phyloP scores from a whole-genome alignment of 2,113 vertebrate genomes.

The Canis aureus region DNA sequence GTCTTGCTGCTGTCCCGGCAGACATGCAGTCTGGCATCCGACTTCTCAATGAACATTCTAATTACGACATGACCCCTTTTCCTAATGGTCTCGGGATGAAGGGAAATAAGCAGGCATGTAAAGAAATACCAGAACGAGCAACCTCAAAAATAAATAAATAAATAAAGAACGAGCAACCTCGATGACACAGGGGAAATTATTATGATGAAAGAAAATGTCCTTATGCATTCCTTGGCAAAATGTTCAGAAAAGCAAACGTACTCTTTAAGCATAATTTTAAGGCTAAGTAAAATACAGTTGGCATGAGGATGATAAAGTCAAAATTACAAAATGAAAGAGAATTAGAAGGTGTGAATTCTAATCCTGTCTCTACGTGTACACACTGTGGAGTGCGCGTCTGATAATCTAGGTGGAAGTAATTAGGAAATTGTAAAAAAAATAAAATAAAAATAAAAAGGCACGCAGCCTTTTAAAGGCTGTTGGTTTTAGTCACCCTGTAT shows the following conservation, averaged over 20 bases:
- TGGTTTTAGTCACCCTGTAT: slow-evolving; percentile 5
- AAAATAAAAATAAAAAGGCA: not conserved
- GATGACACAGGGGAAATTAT: not conserved
- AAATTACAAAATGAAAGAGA: slow-evolving; percentile 10
- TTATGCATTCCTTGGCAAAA: not conserved
- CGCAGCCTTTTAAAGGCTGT: not conserved
- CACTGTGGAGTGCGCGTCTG: not conserved
- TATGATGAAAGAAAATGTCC: not conserved
- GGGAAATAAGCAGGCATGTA: not conserved
- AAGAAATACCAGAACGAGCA: not conserved
- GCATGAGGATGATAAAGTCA: not conserved
- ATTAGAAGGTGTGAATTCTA: not conserved
- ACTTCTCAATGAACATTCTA: not conserved
- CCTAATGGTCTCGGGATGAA: not conserved
- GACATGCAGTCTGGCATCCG: slow-evolving; percentile 36
- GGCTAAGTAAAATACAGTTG: not conserved
- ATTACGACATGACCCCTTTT: not conserved
- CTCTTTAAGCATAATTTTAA: not conserved
- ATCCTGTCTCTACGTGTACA: not conserved
- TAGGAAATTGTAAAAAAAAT: not conserved
- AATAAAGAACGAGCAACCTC: not conserved
- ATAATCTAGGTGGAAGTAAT: not conserved
- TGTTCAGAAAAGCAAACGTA: slow-evolving; percentile 62
- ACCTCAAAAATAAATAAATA: too few species aligned
- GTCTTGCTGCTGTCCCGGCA: not conserved